Conservation (phyloP, 2,888 invertebrate genomes). For the Crocallis elinguaria region DNA sequence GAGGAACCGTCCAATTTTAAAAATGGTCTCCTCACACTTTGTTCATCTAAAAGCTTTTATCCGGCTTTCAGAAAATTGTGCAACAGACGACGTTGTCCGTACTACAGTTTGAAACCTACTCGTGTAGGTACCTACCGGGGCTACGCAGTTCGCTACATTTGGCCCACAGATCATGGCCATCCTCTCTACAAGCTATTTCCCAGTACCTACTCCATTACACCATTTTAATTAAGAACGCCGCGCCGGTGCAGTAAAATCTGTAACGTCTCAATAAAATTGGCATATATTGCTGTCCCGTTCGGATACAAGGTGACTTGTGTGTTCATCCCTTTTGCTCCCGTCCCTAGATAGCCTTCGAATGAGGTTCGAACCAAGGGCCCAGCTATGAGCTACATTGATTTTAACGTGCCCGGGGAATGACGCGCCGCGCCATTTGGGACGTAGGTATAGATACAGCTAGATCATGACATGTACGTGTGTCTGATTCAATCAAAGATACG, state of each 20-base stretch:
- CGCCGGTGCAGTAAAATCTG: conserved; percentile 52
- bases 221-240: conserved; percentile 54
- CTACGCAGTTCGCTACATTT: neutral
- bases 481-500: conserved; percentile 4
- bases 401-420: conserved; percentile 49
- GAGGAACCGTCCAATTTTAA: conserved; percentile 21
- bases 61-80: conserved; percentile 17
- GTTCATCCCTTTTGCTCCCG: conserved; percentile 41
- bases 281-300: conserved; percentile 39
- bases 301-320: conserved; percentile 26
- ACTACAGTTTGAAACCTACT: conserved; percentile 13
- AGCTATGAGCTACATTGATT: conserved; percentile 60
- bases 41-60: conserved; percentile 23
- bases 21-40: conserved; percentile 18
- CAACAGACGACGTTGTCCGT: conserved; percentile 21
- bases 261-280: conserved; percentile 54
- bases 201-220: conserved; percentile 18
- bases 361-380: conserved; percentile 39
- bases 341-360: conserved; percentile 51
- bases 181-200: conserved; percentile 10
- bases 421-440: conserved; percentile 23
- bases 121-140: neutral
- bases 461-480: neutral
- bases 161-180: too few relatives aligned
- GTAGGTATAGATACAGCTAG: conserved; percentile 7